Evolutionary conservation across 2,797 vertebrate species (phyloP), one percentile per base, ranked within the genome.

Genomic region (Clarias platycephalus): DNA sequence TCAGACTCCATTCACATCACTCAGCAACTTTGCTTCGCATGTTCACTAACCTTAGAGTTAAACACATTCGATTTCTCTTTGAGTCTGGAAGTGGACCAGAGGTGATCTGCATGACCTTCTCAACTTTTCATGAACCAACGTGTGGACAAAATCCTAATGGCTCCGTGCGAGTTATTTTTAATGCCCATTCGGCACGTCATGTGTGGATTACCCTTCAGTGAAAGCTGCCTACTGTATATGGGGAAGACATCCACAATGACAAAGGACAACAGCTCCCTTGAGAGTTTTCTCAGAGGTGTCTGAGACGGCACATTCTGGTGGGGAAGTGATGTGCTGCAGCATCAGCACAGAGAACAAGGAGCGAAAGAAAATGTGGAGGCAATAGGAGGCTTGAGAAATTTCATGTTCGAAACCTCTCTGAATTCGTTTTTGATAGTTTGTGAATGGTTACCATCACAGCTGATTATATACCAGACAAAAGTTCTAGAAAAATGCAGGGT

Each of bases 251-350:
- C 84, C 58, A 66, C 31, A 31, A 88, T 89, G 89, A 90, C 84
- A 90, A 89, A 90, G 89, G 88, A 90, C 87, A 90, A 86, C 85
- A 87, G 55, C 78, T 86, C 86, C 89, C 89, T 75, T 82, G 64
- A 88, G 87, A 88, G 60, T 70, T 77, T 62, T 78, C 84, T 84
- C 24, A n/a, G 72, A 84, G 86, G 83, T 85, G 79, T 83, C 78
- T 68, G 67, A 83, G 77, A 75, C 49, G 72, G 9, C 26, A 44
- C 64, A 82, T 78, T 58, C 31, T 40, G 75, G 80, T 80, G 81
- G 66, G 57, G 64, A 85, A 83, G 78, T 75, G 84, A 72, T 58
- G 63, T 81, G 84, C 85, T 28, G 34, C 53, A 77, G 55, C 74
- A 85, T 20, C 20, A 34, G 63, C 8, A 63, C 4, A 44, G 74